Evolutionary conservation across 2,888 invertebrate genomes (phyloP), one percentile per base, ranked within the genome.

Genomic region (Trissolcus japonicus): DNA sequence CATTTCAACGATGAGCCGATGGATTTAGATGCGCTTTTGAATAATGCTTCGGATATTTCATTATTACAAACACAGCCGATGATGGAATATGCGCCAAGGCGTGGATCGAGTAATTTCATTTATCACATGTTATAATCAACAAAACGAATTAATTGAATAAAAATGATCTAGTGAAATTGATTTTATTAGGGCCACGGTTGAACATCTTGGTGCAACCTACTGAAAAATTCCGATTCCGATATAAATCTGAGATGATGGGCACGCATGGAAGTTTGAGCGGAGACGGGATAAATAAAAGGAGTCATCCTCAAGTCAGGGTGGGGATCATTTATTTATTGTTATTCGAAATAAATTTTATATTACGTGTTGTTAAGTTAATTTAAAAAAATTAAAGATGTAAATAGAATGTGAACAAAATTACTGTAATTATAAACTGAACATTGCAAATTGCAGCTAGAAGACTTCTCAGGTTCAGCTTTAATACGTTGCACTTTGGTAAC

Each of bases 191-290:
- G 25, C 66, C 66, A 51, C 50, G 3, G 16, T 86, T 96, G 46
- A 89, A 90, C 19, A 93, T 96, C 55, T 83, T 92, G 0, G 94
- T 94, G 80, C 93, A 96, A 82, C 96, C 96, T 0, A 92, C 93
- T 19, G 93, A 94, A 53, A 94, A 94, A 87, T 96, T 96, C 86
- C 90, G 96, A 62, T 96, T 96, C 86, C 91, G 96, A 1, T 96
- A 96, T 85, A 94, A 93, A 86, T 95, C 95, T 43, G 96, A 96
- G 91, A 96, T 96, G 96, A 92, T 94, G 66, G 96, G 95, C 0
- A 95, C 80, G 6, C 82, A 96, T 88, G 96, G 96, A 0, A 94
- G 94, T 80, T 89, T 96, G 4, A 95, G 95, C 0, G 91, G 91
- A 67, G 91, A 91, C 25, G 90, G 90, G 13, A 92, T 90, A 17